Evolutionary conservation across 2,797 vertebrate genomes (phyloP).

Genomic region (Choloepus didactylus): DNA sequence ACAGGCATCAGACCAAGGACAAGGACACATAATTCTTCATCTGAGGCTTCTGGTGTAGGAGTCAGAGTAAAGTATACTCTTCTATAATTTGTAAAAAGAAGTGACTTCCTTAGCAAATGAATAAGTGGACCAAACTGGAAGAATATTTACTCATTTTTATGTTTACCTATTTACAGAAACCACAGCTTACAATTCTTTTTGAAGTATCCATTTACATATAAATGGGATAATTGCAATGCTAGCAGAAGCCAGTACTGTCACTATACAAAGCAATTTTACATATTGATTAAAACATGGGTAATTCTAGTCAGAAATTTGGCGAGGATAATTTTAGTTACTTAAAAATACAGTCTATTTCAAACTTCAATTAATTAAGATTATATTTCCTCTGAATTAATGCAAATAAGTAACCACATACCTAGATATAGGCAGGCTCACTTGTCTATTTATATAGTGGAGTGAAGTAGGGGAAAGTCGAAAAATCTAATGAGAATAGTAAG

Average conservation of each 20-base stretch:
- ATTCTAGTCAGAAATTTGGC: conserved; percentile 35
- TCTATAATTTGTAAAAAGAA: conserved; percentile 15
- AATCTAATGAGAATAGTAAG: conserved; percentile 71
- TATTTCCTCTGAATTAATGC: conserved; percentile 42
- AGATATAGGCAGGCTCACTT: neutral
- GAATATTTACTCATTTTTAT: conserved; percentile 11
- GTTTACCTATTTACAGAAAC: conserved; percentile 42
- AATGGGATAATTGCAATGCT: neutral
- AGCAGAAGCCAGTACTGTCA: neutral
- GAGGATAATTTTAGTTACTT: conserved; percentile 53
- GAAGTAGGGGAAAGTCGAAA: conserved; percentile 16
- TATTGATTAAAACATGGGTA: conserved; percentile 23
- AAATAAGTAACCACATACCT: conserved; percentile 19
- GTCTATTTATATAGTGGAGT: conserved; percentile 31
- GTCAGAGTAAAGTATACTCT: neutral
- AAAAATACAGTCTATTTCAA: conserved; percentile 45
- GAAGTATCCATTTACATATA: neutral
- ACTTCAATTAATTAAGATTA: conserved; percentile 60
- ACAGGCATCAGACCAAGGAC: neutral
- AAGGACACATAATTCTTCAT: neutral
- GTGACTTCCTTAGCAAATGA: neutral
- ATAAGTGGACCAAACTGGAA: neutral
- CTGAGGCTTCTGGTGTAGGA: neutral
- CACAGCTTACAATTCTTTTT: neutral
- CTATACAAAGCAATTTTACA: conserved; percentile 37